phyloP scores from a whole-genome alignment of 2,888 invertebrate genomes.

The Diaperis boleti region DNA sequence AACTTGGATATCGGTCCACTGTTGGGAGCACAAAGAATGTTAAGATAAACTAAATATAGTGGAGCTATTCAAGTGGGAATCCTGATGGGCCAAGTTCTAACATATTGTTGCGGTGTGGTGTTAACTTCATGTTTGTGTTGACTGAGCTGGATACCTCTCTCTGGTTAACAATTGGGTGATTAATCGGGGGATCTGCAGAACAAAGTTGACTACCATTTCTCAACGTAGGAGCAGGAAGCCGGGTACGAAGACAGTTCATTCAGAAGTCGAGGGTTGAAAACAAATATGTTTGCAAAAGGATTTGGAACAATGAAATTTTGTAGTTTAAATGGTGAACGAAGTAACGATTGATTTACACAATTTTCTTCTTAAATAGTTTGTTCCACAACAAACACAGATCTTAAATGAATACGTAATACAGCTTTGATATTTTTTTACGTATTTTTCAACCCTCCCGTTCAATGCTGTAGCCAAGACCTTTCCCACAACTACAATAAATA shows the following conservation, averaged over 20 bases:
- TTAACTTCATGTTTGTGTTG: conserved; percentile 1
- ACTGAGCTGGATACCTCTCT: conserved; percentile 11
- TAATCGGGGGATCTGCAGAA: conserved; percentile 14
- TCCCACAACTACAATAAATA: too few species aligned
- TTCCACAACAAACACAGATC: background rate
- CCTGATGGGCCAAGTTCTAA: conserved; percentile 14
- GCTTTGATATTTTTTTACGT: too few species aligned
- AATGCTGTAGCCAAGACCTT: too few species aligned
- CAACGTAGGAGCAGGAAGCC: background rate
- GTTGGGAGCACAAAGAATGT: conserved; percentile 19
- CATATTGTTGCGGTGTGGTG: conserved; percentile 11
- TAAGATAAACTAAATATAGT: conserved; percentile 29
- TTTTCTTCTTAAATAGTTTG: background rate
- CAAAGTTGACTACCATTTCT: background rate
- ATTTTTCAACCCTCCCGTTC: too few species aligned
- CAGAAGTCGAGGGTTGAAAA: too few species aligned
- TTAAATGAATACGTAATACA: too few species aligned
- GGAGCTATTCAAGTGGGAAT: conserved; percentile 8
- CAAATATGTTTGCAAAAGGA: too few species aligned
- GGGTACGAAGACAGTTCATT: too few species aligned
- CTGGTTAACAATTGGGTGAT: conserved; percentile 10
- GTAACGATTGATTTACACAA: too few species aligned
- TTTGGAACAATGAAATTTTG: too few species aligned
- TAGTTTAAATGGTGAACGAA: too few species aligned
- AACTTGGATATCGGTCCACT: conserved; percentile 17